Evolutionary conservation across 35 echinoderm and acorn worm genomes (phyloP).

Genomic region (Chiridota heheva): DNA sequence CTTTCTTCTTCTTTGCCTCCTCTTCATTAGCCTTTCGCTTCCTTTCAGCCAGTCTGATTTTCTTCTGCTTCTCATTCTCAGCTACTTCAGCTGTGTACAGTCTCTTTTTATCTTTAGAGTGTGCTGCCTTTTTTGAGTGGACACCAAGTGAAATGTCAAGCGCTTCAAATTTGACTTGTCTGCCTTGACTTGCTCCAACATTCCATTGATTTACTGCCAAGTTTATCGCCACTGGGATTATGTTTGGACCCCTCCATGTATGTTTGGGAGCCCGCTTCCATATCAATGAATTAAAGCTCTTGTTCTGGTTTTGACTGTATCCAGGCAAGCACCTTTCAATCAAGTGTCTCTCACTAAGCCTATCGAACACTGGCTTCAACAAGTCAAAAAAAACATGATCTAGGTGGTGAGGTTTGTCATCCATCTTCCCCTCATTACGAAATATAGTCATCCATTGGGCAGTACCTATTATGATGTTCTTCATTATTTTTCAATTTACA

Average conservation of each 20-base stretch:
- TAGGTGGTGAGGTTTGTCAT: not conserved
- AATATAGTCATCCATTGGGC: not conserved
- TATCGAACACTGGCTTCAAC: conserved; percentile 1
- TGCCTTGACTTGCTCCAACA: not conserved
- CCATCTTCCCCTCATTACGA: not conserved
- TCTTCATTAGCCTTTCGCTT: not conserved
- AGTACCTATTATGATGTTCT: not conserved
- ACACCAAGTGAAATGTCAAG: not conserved
- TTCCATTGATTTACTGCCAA: conserved; percentile 1
- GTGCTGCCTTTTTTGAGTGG: not conserved
- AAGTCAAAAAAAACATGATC: not conserved
- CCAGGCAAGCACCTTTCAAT: conserved; percentile 17
- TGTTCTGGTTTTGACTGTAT: not conserved
- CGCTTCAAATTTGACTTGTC: not conserved
- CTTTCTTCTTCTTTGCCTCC: not conserved
- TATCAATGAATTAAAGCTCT: conserved; percentile 8
- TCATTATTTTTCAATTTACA: not conserved
- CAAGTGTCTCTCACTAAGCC: not conserved
- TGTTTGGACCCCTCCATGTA: conserved; percentile 8
- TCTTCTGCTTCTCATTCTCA: conserved; percentile 31
- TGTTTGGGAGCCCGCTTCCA: conserved; percentile 13
- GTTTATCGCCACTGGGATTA: not conserved
- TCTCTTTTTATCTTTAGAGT: conserved; percentile 4
- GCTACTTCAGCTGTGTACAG: not conserved
- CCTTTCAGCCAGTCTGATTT: conserved; percentile 4